Evolutionary conservation across 1,140 invertebrate species (phyloP), one percentile per base, ranked within the genome.

Genomic region (Meteorus sp.): DNA sequence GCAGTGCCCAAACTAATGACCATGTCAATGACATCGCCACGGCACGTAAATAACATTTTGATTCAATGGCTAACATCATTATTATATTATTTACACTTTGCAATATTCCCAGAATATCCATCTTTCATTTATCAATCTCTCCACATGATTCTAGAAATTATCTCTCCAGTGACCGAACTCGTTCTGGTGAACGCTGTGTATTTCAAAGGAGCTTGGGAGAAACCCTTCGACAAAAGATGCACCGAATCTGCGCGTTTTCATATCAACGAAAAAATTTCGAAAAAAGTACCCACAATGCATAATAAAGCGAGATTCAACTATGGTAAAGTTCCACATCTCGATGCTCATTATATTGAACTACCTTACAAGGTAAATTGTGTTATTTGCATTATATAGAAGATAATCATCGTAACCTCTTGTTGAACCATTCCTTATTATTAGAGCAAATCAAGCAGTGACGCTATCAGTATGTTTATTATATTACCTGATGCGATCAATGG

Each of bases 141-240:
- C n/a, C n/a, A n/a, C n/a, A n/a, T n/a, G n/a, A n/a, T n/a, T n/a
- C n/a, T n/a, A n/a, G n/a, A n/a, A n/a, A n/a, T n/a, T n/a, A n/a
- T n/a, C n/a, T n/a, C n/a, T n/a, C 22, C 20, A 37, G 22, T 1
- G 11, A 47, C 39, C 47, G 29, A 39, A 48, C 11, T 93, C 17
- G 82, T 94, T 5, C 76, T 95, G 0, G 78, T 92, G 1, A 95
- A 94, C 77, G 91, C 91, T 5, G 82, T 95, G 29, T 92, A 94
- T 71, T 95, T 95, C 75, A 93, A 93, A 74, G 62, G 77, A n/a
- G 62, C 55, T 48, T 84, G 83, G 83, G 45, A 65, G 27, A 33
- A 77, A 51, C 65, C 63, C 54, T 84, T 84, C 69, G 60, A 74
- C 22, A 25, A 54, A 31, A 56, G 68, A n/a, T 23, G 57, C 45